These are phyloP conservation scores for Phaethornis superciliosus DNA, from an alignment of 2,113 vertebrate genomes.

Conservation along the genomic window DNA sequence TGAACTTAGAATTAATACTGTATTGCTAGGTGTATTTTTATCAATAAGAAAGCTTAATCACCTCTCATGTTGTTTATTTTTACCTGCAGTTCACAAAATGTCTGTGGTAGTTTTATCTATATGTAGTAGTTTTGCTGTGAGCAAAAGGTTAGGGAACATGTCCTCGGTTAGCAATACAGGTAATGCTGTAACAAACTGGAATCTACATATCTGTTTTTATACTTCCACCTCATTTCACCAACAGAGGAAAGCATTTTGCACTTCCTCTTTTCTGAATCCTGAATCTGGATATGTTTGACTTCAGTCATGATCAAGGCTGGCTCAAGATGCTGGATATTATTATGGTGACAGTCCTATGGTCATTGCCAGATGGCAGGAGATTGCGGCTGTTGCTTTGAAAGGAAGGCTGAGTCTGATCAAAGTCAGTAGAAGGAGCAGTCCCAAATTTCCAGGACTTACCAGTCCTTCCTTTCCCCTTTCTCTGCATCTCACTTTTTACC, in stretches of 20 bases:
- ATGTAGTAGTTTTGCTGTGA: neutral
- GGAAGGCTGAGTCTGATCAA: neutral
- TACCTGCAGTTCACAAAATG: neutral
- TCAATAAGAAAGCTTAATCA: neutral
- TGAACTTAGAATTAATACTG: neutral
- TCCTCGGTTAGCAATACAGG: neutral
- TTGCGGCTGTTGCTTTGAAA: neutral
- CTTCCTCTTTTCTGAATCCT: neutral
- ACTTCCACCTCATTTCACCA: neutral
- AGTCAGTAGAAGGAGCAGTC: neutral
- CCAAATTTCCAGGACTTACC: neutral
- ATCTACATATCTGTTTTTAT: neutral
- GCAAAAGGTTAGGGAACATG: neutral
- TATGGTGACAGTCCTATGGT: neutral
- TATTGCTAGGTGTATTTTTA: neutral
- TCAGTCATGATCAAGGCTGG: neutral
- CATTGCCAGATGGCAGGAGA: neutral
- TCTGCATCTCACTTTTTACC: neutral
- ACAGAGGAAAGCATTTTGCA: neutral
- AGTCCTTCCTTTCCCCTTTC: neutral
- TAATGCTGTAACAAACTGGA: neutral
- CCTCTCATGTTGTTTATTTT: neutral
- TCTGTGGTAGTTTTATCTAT: neutral
- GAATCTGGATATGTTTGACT: neutral
- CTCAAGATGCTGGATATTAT: neutral